Conservation (phyloP, 1,140 invertebrate genomes). For the Drosophila suzukii region DNA sequence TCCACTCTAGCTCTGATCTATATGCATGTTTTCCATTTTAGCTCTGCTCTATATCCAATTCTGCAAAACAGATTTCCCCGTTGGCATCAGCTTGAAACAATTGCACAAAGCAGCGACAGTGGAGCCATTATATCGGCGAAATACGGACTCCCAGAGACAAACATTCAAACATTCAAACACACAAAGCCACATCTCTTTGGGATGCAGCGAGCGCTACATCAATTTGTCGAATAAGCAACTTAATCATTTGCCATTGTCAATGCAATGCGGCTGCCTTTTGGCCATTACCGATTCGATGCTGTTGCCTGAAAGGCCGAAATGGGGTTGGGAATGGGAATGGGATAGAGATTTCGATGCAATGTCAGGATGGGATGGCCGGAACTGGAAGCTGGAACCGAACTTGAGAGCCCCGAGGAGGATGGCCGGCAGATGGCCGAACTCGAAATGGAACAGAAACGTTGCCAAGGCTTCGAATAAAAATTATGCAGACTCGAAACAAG, state of each 20-base stretch:
- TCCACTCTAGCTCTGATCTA: neutral
- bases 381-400: slow-evolving; percentile 23
- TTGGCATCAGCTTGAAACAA: slow-evolving; percentile 43
- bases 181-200: slow-evolving; percentile 13
- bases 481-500: slow-evolving; percentile 71
- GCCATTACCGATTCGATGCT: slow-evolving; percentile 11
- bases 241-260: slow-evolving; percentile 79
- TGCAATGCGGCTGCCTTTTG: slow-evolving; percentile 51
- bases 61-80: slow-evolving; percentile 5
- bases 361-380: slow-evolving; percentile 15
- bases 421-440: slow-evolving; percentile 22
- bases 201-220: slow-evolving; percentile 57
- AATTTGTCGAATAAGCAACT: slow-evolving; percentile 82
- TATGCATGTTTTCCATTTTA: neutral
- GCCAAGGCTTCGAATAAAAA: slow-evolving; percentile 75
- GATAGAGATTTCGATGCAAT: neutral
- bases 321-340: neutral
- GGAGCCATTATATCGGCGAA: slow-evolving; percentile 31
- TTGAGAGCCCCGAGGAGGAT: slow-evolving; percentile 8
- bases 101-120: slow-evolving; percentile 18
- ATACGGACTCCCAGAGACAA: slow-evolving; percentile 14
- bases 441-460: slow-evolving; percentile 36
- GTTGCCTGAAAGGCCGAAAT: slow-evolving; percentile 4
- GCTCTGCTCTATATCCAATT: neutral
- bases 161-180: too few species aligned